phyloP scores from a whole-genome alignment of 2,113 vertebrate genomes.

The Smithornis capensis region DNA sequence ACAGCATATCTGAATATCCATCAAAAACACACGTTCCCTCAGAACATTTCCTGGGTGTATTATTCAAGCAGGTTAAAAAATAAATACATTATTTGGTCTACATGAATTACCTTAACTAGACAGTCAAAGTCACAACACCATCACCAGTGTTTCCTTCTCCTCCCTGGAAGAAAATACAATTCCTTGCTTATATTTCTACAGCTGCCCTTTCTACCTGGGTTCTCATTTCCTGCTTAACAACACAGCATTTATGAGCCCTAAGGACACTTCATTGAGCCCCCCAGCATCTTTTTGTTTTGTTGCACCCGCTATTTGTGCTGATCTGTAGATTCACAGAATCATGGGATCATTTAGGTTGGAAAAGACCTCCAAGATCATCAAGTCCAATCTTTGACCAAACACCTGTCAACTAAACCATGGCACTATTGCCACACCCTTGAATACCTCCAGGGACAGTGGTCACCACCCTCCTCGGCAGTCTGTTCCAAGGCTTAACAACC shows the following conservation, averaged over 20 bases:
- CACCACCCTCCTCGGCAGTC: background rate
- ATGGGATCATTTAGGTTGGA: rapidly evolving
- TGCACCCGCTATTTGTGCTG: background rate
- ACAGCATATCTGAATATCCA: background rate
- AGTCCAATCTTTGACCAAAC: background rate
- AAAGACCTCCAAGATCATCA: rapidly evolving
- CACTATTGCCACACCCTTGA: background rate
- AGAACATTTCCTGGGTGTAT: background rate
- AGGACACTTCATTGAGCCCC: background rate
- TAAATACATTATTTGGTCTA: background rate
- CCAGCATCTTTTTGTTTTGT: background rate
- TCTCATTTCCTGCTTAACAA: background rate
- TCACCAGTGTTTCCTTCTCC: background rate
- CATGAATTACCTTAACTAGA: background rate
- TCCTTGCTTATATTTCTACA: background rate
- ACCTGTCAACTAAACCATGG: background rate
- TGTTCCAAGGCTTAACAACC: background rate
- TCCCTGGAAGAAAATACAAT: background rate
- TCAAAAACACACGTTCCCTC: background rate
- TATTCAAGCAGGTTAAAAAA: background rate
- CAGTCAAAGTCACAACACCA: background rate
- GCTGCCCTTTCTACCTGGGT: background rate
- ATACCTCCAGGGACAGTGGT: background rate
- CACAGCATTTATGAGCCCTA: background rate
- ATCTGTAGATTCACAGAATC: background rate